A percentile compares a stretch with the other conserved stretches of the same genome.
These are phyloP conservation scores for Cactoblastis cactorum DNA, from an alignment of 2,888 invertebrate genomes.

Conservation along the genomic window DNA sequence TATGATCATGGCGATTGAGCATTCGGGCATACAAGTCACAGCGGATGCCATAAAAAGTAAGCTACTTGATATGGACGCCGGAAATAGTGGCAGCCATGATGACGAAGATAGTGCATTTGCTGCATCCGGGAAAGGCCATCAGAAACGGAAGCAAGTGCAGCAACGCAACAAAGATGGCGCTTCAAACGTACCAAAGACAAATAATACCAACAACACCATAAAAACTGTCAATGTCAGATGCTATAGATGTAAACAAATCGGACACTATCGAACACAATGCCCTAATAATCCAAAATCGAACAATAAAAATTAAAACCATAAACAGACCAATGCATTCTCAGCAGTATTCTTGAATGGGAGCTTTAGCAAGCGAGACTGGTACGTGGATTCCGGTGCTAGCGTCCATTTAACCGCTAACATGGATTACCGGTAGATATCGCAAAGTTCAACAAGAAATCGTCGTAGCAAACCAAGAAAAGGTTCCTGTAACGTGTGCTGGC, in stretches of 20 bases:
- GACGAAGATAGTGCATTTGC: neutral
- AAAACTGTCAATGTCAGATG: constrained; percentile 15
- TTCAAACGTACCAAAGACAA: neutral
- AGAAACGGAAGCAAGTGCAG: no score
- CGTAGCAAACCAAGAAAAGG: constrained; percentile 19
- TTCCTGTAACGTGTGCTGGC: neutral
- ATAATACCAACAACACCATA: neutral
- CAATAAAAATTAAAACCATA: neutral
- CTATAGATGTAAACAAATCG: constrained; percentile 20
- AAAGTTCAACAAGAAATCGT: constrained; percentile 14
- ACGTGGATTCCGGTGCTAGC: constrained; percentile 21
- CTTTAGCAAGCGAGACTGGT: constrained; percentile 19
- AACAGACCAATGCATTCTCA: constrained; percentile 17
- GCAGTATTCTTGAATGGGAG: constrained; percentile 20
- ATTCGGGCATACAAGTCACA: neutral
- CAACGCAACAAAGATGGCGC: neutral
- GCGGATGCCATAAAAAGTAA: neutral
- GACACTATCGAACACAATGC: constrained; percentile 18
- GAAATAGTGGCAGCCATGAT: neutral
- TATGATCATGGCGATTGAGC: neutral
- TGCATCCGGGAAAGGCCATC: no score
- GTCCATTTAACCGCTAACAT: constrained; percentile 17
- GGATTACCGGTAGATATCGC: constrained; percentile 1
- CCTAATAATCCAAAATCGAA: neutral
- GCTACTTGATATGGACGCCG: neutral